These are phyloP conservation scores for Eubasilissa splendida DNA, from an alignment of 2,888 invertebrate species.

Conservation along the genomic window DNA sequence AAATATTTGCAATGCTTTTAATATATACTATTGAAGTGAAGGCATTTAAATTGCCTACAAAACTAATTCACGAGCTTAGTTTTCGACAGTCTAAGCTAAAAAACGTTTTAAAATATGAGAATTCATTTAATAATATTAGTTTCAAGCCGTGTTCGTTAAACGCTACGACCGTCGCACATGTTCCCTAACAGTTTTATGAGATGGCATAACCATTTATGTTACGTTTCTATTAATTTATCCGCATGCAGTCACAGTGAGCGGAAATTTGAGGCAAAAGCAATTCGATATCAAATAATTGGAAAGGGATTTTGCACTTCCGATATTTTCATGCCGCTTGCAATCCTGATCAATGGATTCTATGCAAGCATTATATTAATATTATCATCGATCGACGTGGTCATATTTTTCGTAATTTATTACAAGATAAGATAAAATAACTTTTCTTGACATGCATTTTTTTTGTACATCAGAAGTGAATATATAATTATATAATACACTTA, in stretches of 20 bases:
- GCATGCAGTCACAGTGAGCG: conserved; percentile 44
- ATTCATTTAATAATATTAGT: neutral
- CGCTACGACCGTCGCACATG: conserved; percentile 36
- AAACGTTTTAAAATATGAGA: neutral
- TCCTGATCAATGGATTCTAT: too few species aligned
- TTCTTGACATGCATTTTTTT: too few species aligned
- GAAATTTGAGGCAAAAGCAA: conserved; percentile 37
- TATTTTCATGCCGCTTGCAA: neutral
- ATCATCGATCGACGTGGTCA: too few species aligned
- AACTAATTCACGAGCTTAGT: too few species aligned
- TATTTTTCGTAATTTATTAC: too few species aligned
- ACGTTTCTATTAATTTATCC: conserved; percentile 47
- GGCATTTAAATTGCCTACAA: too few species aligned
- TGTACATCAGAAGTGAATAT: too few species aligned
- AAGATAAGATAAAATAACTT: too few species aligned
- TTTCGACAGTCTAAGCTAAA: neutral
- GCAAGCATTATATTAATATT: too few species aligned
- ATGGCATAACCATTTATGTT: conserved; percentile 54
- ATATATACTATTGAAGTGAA: too few species aligned
- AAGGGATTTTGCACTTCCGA: neutral
- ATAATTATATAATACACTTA: too few species aligned
- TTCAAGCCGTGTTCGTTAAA: conserved; percentile 6
- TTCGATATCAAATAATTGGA: conserved; percentile 22
- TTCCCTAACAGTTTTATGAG: conserved; percentile 49
- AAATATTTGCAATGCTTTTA: too few species aligned